phyloP scores from a whole-genome alignment of 2,888 invertebrate species.

The Cenopis cana region DNA sequence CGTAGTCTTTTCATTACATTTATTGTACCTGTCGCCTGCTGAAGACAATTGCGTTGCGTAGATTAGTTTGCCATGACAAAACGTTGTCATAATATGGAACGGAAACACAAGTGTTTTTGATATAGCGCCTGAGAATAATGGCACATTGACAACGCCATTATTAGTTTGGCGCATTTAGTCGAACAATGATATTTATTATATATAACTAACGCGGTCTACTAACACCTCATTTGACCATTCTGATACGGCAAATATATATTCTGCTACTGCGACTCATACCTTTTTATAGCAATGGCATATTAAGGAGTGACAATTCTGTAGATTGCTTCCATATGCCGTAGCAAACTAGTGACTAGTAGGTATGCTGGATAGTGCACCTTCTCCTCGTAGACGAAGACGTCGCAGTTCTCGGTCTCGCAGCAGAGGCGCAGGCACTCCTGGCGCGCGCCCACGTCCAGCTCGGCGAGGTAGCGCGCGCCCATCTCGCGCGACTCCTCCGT shows the following conservation, averaged over 20 bases:
- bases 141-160: not conserved
- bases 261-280: too few species aligned
- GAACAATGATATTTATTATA: too few species aligned
- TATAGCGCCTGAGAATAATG: not conserved
- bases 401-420: conserved; percentile 94
- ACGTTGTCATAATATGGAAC: not conserved
- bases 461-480: conserved; percentile 95
- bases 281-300: too few species aligned
- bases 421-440: conserved; percentile 94
- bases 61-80: too few species aligned
- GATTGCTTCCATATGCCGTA: not conserved
- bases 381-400: conserved; percentile 96
- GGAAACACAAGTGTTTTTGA: not conserved
- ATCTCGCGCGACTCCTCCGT: conserved; percentile 95
- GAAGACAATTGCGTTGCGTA: too few species aligned
- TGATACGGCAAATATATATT: not conserved
- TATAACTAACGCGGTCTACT: not conserved
- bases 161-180: not conserved
- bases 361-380: too few species aligned
- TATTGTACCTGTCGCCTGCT: not conserved
- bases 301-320: not conserved
- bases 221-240: not conserved
- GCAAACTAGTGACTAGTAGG: too few species aligned
- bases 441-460: conserved; percentile 91
- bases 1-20: too few species aligned